Evolutionary conservation across 2,797 vertebrate species (phyloP), one percentile per base, ranked within the genome.

Genomic region (Molossus alvarezi): DNA sequence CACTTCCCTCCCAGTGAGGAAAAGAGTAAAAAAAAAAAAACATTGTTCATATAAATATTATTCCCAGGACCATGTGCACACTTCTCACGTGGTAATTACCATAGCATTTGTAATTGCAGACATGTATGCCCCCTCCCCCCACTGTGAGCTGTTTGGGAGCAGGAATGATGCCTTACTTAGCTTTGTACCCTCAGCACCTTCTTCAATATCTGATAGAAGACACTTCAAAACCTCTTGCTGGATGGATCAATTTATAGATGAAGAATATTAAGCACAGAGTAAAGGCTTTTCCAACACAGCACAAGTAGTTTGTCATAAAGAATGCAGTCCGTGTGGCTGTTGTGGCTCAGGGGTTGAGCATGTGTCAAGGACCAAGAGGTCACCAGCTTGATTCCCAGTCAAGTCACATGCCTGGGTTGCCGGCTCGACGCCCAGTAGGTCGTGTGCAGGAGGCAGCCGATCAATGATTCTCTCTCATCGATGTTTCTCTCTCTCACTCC

Each of bases 191-290:
- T 75, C 17, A 83, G 41, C 77, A 92, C 4, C 67, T 88, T 27
- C 21, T 95, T 73, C 71, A 94, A 80, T 75, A 73, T 67, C 25
- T 76, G 71, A 95, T 17, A 88, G 69, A 95, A 92, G 23, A 79
- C 8, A 77, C 12, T 71, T 60, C 29, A 87, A 95, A 94, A 57
- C 1, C 7, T 57, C 60, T 79, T 77, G 17, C 33, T 88, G 55
- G 58, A 72, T 72, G 8, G 72, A 91, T 77, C 62, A 25, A 89
- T 82, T 94, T 88, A 92, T 4, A 94, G 29, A 87, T 60, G 55
- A 85, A 88, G 51, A 90, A 57, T 55, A 69, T 87, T 33, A 75
- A 29, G 33, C 20, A 81, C 3, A 92, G 17, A 91, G 37, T 58
- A 90, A 95, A 48, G 17, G 9, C 37, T 90, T 58, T 33, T 41